phyloP scores from a whole-genome alignment of 2,113 vertebrate species.

The Empidonax traillii region DNA sequence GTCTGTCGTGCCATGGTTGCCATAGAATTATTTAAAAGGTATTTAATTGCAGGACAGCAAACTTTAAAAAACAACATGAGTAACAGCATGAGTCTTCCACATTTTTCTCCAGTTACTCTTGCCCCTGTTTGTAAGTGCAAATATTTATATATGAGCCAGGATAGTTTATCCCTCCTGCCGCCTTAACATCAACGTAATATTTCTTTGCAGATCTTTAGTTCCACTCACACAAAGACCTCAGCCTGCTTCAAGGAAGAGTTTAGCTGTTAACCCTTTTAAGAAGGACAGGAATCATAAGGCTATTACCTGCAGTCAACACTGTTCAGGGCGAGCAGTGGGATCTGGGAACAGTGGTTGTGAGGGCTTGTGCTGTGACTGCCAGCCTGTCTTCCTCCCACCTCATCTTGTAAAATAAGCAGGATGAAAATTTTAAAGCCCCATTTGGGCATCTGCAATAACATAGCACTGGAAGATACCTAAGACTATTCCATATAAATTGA shows the following conservation, averaged over 20 bases:
- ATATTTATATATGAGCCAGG: conserved; percentile 23
- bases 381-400: not conserved
- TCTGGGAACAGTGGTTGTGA: not conserved
- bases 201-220: not conserved
- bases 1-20: not conserved
- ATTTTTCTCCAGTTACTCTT: conserved; percentile 19
- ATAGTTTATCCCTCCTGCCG: conserved; percentile 36
- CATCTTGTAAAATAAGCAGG: not conserved
- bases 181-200: not conserved
- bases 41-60: not conserved
- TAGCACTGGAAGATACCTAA: not conserved
- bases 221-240: not conserved
- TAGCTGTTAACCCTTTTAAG: not conserved
- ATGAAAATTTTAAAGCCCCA: not conserved
- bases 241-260: not conserved
- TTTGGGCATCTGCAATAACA: not conserved
- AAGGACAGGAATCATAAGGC: not conserved
- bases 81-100: not conserved
- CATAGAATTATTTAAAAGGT: not conserved
- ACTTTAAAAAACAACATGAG: not conserved
- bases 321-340: not conserved
- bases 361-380: not conserved
- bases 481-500: not conserved
- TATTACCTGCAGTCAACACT: not conserved
- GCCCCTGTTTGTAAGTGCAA: conserved; percentile 8